phyloP scores from a whole-genome alignment of 2,113 vertebrate genomes.

The Rhinopomastus cyanomelas region DNA sequence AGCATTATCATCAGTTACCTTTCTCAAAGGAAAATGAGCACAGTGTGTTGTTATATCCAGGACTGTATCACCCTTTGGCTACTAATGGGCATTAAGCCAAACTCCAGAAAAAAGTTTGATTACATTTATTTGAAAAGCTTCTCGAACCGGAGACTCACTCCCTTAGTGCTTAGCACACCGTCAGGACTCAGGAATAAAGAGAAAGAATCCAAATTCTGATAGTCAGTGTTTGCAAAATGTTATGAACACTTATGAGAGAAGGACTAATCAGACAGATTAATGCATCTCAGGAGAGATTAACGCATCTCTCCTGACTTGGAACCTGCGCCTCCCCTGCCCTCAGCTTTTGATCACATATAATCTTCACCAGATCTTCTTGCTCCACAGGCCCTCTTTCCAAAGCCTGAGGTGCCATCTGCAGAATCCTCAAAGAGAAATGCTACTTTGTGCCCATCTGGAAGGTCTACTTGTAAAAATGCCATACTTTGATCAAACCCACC shows the following conservation, averaged over 20 bases:
- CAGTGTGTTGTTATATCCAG: conserved; percentile 14
- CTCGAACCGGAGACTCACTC: not conserved
- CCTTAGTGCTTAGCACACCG: not conserved
- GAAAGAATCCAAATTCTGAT: not conserved
- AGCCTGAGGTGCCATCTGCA: not conserved
- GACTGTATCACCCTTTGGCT: conserved; percentile 6
- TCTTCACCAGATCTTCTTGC: not conserved
- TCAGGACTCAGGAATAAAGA: not conserved
- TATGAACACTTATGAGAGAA: not conserved
- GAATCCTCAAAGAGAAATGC: not conserved
- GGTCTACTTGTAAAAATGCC: not conserved
- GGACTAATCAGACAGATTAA: not conserved
- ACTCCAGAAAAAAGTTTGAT: not conserved
- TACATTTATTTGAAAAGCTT: conserved; percentile 30
- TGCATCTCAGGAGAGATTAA: no score
- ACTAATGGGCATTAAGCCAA: conserved; percentile 15
- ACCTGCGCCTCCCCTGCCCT: not conserved
- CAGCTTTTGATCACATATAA: not conserved
- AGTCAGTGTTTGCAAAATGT: not conserved
- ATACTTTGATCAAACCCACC: not conserved
- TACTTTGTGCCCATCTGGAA: not conserved
- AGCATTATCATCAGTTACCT: conserved; percentile 28
- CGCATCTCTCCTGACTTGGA: not conserved
- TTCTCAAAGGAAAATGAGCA: conserved; percentile 34
- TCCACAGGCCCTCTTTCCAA: not conserved